These are phyloP conservation scores for Lasioglossum albipes DNA, from an alignment of 1,140 invertebrate genomes.

Conservation along the genomic window DNA sequence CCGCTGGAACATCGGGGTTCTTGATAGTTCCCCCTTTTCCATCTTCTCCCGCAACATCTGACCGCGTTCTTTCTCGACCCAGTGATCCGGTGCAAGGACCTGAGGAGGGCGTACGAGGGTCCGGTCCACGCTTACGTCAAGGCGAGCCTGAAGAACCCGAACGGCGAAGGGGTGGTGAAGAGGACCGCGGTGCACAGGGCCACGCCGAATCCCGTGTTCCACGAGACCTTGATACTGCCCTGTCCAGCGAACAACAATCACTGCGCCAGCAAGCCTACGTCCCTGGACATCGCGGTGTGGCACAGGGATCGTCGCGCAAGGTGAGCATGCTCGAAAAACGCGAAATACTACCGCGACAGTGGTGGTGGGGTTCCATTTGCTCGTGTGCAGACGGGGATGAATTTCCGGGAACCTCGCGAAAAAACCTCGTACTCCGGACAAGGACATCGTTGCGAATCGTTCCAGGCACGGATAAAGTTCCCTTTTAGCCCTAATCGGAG, in stretches of 20 bases:
- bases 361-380: neutral
- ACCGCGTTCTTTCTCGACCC: slow-evolving; percentile 47
- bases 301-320: slow-evolving; percentile 79
- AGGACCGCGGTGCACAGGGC: slow-evolving; percentile 79
- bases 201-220: slow-evolving; percentile 77
- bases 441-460: neutral
- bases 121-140: slow-evolving; percentile 79
- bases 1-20: too few relatives aligned
- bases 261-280: slow-evolving; percentile 69
- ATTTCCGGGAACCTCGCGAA: too few relatives aligned
- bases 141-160: slow-evolving; percentile 73
- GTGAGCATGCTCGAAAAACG: slow-evolving; percentile 63
- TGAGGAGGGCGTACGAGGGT: slow-evolving; percentile 74
- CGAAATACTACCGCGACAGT: neutral
- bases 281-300: slow-evolving; percentile 79
- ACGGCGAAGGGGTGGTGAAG: slow-evolving; percentile 75
- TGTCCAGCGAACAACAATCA: slow-evolving; percentile 72
- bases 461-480: neutral
- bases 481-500: neutral
- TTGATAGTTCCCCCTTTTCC: too few relatives aligned
- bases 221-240: slow-evolving; percentile 76
- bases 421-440: too few relatives aligned
- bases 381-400: too few relatives aligned
- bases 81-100: slow-evolving; percentile 79
- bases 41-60: neutral